phyloP scores from a whole-genome alignment of 2,113 vertebrate species.

The Oncorhynchus tshawytscha region DNA sequence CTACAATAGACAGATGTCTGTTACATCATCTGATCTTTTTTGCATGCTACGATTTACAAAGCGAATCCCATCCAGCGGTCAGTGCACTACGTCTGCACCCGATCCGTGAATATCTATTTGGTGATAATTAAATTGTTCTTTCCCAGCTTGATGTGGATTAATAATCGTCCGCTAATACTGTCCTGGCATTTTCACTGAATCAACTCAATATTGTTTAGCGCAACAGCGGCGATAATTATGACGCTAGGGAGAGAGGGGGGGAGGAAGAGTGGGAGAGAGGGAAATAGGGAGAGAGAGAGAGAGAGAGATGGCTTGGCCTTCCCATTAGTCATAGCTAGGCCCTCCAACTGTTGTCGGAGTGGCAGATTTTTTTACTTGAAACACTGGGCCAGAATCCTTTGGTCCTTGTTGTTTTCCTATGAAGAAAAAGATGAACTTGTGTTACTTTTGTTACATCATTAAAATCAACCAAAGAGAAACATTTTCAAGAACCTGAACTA shows the following conservation, averaged over 20 bases:
- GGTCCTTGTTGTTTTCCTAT: neutral
- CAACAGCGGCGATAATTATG: constrained; percentile 53
- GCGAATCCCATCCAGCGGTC: constrained; percentile 32
- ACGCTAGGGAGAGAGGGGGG: constrained; percentile 52
- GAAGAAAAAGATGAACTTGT: neutral
- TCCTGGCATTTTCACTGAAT: constrained; percentile 63
- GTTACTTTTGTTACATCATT: neutral
- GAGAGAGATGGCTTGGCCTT: too few relatives aligned
- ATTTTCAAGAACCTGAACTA: constrained; percentile 13
- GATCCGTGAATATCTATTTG: constrained; percentile 63
- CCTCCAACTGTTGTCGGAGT: neutral
- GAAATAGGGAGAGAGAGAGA: too few relatives aligned
- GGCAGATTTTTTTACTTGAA: neutral
- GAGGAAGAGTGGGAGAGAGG: constrained; percentile 1
- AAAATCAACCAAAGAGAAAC: neutral
- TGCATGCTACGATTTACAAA: constrained; percentile 11
- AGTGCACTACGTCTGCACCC: constrained; percentile 55
- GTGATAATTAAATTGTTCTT: constrained; percentile 72
- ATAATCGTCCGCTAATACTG: constrained; percentile 70
- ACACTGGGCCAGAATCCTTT: neutral
- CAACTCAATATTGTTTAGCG: constrained; percentile 50
- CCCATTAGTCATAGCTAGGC: constrained; percentile 13
- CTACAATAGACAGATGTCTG: neutral
- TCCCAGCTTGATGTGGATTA: constrained; percentile 70
- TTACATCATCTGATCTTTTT: neutral